Conservation (phyloP, 2,113 vertebrate species). For the Glaucomys volans region DNA sequence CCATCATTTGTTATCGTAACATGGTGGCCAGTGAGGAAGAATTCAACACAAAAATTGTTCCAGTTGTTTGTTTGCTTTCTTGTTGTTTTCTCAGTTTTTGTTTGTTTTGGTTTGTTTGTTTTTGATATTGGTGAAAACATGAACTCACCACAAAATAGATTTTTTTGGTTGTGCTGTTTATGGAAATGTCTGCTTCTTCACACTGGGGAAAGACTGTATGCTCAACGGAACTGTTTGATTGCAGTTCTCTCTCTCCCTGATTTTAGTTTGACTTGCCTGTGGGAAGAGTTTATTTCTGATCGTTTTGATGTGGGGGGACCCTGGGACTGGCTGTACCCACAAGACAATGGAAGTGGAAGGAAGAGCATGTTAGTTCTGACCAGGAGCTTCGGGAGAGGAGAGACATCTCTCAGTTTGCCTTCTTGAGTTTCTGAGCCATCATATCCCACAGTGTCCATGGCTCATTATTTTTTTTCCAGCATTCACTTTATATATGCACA, state of each 20-base stretch:
- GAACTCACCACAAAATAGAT: not conserved
- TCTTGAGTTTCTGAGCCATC: not conserved
- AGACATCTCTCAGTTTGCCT: not conserved
- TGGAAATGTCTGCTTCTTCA: not conserved
- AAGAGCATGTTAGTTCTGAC: not conserved
- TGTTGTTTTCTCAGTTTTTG: not conserved
- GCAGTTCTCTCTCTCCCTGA: not conserved
- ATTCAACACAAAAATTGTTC: conserved; percentile 31
- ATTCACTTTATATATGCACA: not conserved
- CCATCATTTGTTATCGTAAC: not conserved
- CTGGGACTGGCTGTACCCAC: not conserved
- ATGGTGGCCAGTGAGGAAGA: not conserved
- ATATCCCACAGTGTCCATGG: no score
- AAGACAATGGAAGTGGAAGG: not conserved
- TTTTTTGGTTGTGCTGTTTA: not conserved
- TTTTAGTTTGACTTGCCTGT: not conserved
- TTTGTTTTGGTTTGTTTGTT: not conserved
- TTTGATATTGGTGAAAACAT: not conserved
- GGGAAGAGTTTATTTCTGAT: not conserved
- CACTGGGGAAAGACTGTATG: not conserved
- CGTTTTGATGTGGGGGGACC: not conserved
- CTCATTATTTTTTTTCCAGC: not conserved
- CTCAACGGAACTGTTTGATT: not conserved
- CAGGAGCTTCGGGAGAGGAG: not conserved
- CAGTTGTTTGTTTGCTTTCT: not conserved